Evolutionary conservation across 2,113 vertebrate species (phyloP).

Genomic region (Leucoraja erinaceus): DNA sequence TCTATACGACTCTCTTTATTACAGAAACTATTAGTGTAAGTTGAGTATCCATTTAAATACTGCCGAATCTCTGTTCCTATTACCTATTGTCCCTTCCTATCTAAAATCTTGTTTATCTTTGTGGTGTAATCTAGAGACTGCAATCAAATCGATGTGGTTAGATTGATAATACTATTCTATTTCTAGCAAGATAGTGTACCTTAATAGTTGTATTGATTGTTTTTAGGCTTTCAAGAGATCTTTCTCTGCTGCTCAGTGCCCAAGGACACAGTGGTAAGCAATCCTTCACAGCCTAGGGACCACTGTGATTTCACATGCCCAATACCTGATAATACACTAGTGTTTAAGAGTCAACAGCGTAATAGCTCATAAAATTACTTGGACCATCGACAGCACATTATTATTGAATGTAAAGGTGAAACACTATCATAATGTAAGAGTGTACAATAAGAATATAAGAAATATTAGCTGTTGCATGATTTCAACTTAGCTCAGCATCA

Average conservation of each 20-base stretch:
- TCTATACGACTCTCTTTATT: conserved; percentile 1
- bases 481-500: too few species aligned
- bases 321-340: neutral
- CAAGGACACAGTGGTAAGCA: neutral
- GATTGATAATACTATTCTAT: conserved; percentile 12
- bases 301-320: neutral
- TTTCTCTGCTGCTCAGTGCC: neutral
- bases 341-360: neutral
- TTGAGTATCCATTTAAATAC: conserved; percentile 9
- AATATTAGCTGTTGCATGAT: too few species aligned
- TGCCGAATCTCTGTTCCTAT: conserved; percentile 14
- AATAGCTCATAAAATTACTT: neutral
- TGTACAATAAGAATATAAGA: too few species aligned
- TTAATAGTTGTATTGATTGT: conserved; percentile 31
- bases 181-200: neutral
- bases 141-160: conserved; percentile 8
- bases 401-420: neutral
- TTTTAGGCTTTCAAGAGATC: conserved; percentile 29
- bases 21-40: neutral
- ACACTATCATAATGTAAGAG: neutral
- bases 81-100: conserved; percentile 10
- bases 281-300: neutral
- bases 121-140: conserved; percentile 20
- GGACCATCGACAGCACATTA: neutral
- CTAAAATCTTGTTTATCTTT: conserved; percentile 16